These are phyloP conservation scores for Macrochelys suwanniensis DNA, from an alignment of 2,797 vertebrate species.

Conservation along the genomic window DNA sequence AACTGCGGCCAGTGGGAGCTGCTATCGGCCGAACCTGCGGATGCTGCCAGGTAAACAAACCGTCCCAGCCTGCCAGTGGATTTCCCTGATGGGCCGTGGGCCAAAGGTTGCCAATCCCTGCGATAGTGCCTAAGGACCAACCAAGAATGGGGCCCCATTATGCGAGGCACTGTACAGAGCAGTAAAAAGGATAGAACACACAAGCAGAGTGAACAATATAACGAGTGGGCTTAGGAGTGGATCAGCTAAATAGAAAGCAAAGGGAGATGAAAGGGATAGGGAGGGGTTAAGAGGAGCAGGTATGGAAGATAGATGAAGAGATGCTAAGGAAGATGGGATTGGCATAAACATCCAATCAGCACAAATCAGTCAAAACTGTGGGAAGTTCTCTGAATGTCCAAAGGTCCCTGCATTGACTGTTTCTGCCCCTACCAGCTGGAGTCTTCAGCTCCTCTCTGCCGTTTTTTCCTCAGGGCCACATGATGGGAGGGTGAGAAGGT, in stretches of 20 bases:
- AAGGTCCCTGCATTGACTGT: neutral
- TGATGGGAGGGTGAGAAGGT: neutral
- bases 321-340: neutral
- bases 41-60: too few species aligned
- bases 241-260: neutral
- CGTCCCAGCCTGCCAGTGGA: too few species aligned
- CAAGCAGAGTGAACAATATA: neutral
- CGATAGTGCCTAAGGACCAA: neutral
- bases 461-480: neutral
- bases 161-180: neutral
- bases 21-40: too few species aligned
- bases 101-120: too few species aligned
- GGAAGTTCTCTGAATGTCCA: neutral
- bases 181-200: neutral
- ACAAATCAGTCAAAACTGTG: neutral
- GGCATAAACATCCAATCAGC: neutral
- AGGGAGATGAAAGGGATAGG: neutral
- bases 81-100: too few species aligned
- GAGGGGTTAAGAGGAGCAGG: neutral
- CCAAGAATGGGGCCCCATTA: neutral
- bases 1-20: too few species aligned
- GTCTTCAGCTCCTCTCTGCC: neutral
- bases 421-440: neutral
- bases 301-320: neutral
- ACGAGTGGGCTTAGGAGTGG: neutral